Evolutionary conservation across 1,140 invertebrate species (phyloP), one percentile per base, ranked within the genome.

Genomic region (Nomia melanderi): DNA sequence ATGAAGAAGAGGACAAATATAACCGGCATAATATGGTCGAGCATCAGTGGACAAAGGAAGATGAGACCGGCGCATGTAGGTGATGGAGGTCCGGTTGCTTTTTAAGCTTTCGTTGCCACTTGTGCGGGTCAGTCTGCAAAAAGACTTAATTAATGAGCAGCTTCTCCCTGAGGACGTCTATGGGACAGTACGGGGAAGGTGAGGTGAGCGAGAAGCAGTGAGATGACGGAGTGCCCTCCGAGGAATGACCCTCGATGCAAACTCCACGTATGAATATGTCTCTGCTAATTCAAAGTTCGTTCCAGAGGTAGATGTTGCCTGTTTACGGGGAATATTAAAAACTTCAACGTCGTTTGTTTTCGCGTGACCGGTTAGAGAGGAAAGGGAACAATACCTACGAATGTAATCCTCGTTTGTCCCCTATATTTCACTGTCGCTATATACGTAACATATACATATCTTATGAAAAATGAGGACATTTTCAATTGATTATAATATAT

Each of bases 211-310:
- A 85, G 86, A 89, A 90, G 88, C 86, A 90, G 87, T 79, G 90
- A 92, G 90, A 92, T 92, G 91, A 92, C 91, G 90, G 91, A 92
- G 90, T 92, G 89, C 89, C 90, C 91, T 92, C 91, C 80, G 90
- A 92, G 91, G 91, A 91, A 88, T 90, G 88, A 92, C 91, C 91
- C 90, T 91, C 91, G 90, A 91, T 92, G 91, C 90, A 90, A 92
- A 92, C 91, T 92, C 91, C 90, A 91, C 91, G 91, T 92, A 92
- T 92, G 91, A 92, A 92, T 92, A 92, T 92, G 91, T 92, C 91
- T 92, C 91, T 90, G 90, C 91, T 92, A 92, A 92, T 92, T 92
- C 91, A 92, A 92, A 92, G 90, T 92, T 91, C 86, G 89, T 92
- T 91, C 91, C 91, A 89, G 88, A 91, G 91, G 91, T 89, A 79